A percentile compares a stretch with the other conserved stretches of the same genome.
phyloP scores from a whole-genome alignment of 2,113 vertebrate genomes.

The Pteronura brasiliensis region DNA sequence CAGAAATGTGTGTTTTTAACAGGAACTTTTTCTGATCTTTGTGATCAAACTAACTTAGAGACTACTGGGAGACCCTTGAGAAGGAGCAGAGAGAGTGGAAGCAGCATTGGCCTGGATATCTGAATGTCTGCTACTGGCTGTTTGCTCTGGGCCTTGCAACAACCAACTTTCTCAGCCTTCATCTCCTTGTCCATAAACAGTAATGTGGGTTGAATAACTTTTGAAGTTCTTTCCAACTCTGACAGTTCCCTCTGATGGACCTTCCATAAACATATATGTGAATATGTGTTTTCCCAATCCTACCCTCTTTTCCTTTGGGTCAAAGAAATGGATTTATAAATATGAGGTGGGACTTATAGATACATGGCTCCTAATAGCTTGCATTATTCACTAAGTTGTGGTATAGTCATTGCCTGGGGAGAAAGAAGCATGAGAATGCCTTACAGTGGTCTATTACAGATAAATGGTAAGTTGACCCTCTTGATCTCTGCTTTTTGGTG shows the following conservation, averaged over 20 bases:
- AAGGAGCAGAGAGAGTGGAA: background rate
- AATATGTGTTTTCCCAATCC: background rate
- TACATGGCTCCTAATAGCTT: background rate
- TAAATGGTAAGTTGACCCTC: background rate
- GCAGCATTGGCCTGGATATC: background rate
- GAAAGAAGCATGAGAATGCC: background rate
- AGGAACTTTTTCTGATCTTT: background rate
- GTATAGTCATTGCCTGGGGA: background rate
- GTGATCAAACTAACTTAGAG: background rate
- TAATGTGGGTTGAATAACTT: background rate
- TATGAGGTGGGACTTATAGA: background rate
- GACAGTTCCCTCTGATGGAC: background rate
- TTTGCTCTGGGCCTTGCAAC: background rate
- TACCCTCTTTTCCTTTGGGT: background rate
- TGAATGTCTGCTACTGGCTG: background rate
- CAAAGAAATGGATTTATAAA: background rate
- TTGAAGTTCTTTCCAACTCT: background rate
- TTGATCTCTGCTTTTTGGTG: background rate
- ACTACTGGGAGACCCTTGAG: background rate
- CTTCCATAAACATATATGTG: background rate
- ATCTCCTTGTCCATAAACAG: background rate
- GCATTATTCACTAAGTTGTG: background rate
- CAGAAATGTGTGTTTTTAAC: background rate
- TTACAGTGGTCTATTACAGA: background rate
- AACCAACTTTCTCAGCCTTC: background rate